Base-by-base conservation (phyloP, 1,140 invertebrate genomes). In the Rhopalosiphum padi region DNA sequence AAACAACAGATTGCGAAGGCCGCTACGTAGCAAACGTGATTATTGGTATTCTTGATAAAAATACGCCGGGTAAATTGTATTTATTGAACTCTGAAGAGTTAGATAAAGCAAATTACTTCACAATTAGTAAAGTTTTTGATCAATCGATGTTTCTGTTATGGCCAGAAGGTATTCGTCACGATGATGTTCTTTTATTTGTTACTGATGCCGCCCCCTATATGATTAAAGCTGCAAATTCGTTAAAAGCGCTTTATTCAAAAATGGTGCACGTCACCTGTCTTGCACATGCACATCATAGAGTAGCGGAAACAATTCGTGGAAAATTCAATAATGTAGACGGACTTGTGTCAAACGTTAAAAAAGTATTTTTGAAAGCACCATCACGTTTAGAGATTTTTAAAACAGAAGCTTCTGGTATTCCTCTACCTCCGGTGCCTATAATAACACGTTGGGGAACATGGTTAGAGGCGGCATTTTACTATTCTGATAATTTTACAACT, bases 61-160 rank as follows among this genome's bases (percentile, higher is more conserved):
- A 86, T 43, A 46, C 37, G 11, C 85, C 41, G 43, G 41, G 85
- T 86, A 43, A 46, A 23, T 43, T 86, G 37, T 86, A 25, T 48
- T 86, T 86, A 46, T 86, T 86, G 85, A 86, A 23, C 43, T 86
- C 85, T 22, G 85, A 86, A 86, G 85, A 86, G 85, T 86, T 86
- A 43, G 85, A 43, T 43, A 48, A 86, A 86, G 85, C 43, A 86
- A 86, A 86, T 46, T 46, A 86, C 43, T 48, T 1, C 35, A 92
- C 53, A 37, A 92, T 48, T 46, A 25, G 51, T 55, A 92, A 82
- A 55, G 23, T 68, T 55, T 92, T 92, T 48, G 82, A 46, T 87
- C n/a, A 60, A 82, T 68, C 82, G 25, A 46, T 46, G 93, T 43
- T 43, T 46, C 37, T 86, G 0, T 86, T 86, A 86, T 86, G 85